Percentiles rank a stretch among this genome's conserved stretches.
phyloP scores from a whole-genome alignment of 2,113 vertebrate genomes.

The Chloroceryle aenea region DNA sequence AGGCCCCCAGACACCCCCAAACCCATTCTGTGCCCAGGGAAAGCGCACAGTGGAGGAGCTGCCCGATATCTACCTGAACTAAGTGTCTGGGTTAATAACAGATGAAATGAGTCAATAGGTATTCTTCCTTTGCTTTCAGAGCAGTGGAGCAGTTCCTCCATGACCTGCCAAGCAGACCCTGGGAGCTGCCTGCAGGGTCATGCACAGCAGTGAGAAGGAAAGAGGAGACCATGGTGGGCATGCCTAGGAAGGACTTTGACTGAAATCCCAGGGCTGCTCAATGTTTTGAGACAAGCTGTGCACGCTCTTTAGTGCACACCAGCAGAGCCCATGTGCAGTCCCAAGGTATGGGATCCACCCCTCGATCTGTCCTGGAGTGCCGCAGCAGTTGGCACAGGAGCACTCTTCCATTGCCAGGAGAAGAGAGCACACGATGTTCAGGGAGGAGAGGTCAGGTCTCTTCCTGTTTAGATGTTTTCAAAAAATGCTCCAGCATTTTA shows the following conservation, averaged over 20 bases:
- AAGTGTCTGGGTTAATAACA: not conserved
- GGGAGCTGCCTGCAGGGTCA: rapidly evolving
- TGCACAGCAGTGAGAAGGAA: not conserved
- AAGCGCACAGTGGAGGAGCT: not conserved
- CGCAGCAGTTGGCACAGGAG: constrained; percentile 1
- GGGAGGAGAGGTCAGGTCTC: constrained; percentile 50
- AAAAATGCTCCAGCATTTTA: constrained; percentile 20
- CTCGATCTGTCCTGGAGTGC: not conserved
- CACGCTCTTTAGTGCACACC: not conserved
- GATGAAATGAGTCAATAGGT: rapidly evolving
- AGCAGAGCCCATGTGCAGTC: not conserved
- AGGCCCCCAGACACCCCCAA: not conserved
- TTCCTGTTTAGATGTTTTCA: constrained; percentile 60
- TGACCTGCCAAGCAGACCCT: rapidly evolving
- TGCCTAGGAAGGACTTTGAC: not conserved
- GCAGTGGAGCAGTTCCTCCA: not conserved
- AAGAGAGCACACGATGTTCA: constrained; percentile 45
- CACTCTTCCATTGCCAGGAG: constrained; percentile 2
- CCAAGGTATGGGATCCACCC: not conserved
- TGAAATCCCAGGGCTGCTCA: not conserved
- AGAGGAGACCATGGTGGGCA: not conserved
- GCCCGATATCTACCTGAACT: not conserved
- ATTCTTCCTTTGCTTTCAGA: not conserved
- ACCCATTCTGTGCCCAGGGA: not conserved
- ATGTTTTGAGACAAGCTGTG: not conserved